Evolutionary conservation across 2,113 vertebrate species (phyloP), one percentile per base, ranked within the genome.

Genomic region (Halcyon senegalensis): DNA sequence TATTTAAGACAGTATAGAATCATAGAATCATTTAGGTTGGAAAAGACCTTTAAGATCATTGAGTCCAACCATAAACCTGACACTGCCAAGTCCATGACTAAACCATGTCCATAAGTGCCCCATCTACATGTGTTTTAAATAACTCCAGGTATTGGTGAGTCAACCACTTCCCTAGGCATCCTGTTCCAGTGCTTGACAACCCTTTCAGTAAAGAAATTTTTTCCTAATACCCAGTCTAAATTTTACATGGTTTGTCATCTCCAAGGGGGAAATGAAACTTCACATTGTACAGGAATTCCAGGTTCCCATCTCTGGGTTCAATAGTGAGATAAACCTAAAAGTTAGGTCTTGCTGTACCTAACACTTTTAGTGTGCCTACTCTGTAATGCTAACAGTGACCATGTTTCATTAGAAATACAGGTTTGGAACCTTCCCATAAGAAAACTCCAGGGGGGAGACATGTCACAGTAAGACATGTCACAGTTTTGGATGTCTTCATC

Each of bases 391-490:
- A 78, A 53, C 18, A 3, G 35, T 48, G 41, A 48, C 13, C 4
- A 8, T 2, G 2, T 21, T 75, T 77, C 55, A 77, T 90, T 24
- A 59, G 55, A 94, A 77, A 55, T 19, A 70, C 5, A 44, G 28
- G 15, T 77, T 73, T 37, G 44, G 21, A 84, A 51, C 21, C 55
- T 59, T 76, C 8, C 5, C 16, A 7, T 50, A 9, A 43, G 56
- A 87, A 87, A 56, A 41, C 27, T 10, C 5, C 2, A 1, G 2
- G 3, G 19, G 27, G 76, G 39, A 69, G 20, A 35, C 3, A 48
- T 2, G 0, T 51, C 16, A 85, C 11, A 24, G 30, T 24, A 43
- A 69, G 20, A 35, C 3, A 44, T 2, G 0, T 51, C 16, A 85
- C 11, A 28, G 30, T 24, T 82, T 43, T 53, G 24, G 24, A 43